phyloP scores from a whole-genome alignment of 1,140 invertebrate genomes.

The Dendrolimus punctatus region DNA sequence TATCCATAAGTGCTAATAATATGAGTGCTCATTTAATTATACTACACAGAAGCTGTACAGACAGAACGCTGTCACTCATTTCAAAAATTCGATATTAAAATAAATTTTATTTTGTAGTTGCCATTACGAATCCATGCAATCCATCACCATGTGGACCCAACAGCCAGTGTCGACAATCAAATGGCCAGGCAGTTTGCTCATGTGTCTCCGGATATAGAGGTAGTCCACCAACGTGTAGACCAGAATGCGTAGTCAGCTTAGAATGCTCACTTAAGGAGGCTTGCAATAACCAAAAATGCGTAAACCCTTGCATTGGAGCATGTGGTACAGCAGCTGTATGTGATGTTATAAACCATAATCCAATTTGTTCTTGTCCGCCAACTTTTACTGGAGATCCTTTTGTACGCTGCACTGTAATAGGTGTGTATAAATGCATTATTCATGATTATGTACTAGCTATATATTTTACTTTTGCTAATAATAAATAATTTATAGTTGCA shows the following conservation, averaged over 20 bases:
- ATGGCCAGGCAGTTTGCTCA: constrained; percentile 74
- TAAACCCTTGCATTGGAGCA: constrained; percentile 80
- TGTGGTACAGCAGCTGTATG: constrained; percentile 86
- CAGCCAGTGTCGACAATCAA: constrained; percentile 75
- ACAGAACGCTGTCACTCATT: too few relatives aligned
- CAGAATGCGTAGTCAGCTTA: constrained; percentile 77
- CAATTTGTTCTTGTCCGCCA: constrained; percentile 82
- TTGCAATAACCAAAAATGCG: constrained; percentile 81
- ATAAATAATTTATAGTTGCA: constrained; percentile 24
- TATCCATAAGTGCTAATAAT: too few relatives aligned
- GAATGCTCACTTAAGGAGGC: constrained; percentile 78
- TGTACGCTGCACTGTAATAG: constrained; percentile 76
- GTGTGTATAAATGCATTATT: constrained; percentile 42
- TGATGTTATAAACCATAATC: constrained; percentile 84
- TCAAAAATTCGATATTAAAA: not conserved
- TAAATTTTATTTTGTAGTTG: constrained; percentile 25
- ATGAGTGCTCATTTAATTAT: too few relatives aligned
- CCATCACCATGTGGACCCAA: constrained; percentile 79
- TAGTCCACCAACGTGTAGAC: constrained; percentile 76
- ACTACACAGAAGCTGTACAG: too few relatives aligned
- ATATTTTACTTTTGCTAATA: constrained; percentile 13
- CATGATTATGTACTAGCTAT: not conserved
- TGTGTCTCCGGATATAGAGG: constrained; percentile 74
- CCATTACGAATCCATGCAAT: constrained; percentile 72
- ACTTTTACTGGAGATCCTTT: constrained; percentile 89